These are phyloP conservation scores for Sebastes iracundus DNA, from an alignment of 2,797 vertebrate species.

Conservation along the genomic window DNA sequence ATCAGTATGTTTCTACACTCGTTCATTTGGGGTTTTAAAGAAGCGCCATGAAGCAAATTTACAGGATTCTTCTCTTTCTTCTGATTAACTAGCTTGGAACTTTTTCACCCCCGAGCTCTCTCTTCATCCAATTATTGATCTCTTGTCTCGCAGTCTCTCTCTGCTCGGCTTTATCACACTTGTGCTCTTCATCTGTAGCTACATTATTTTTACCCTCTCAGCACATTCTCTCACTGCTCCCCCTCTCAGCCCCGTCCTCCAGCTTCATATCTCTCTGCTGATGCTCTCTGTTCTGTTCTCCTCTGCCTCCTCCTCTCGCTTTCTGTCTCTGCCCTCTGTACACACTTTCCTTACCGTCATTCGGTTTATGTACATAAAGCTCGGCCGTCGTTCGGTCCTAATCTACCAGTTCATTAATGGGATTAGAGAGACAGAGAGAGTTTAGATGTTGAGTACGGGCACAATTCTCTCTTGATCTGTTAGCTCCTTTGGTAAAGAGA, in stretches of 20 bases:
- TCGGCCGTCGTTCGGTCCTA: neutral
- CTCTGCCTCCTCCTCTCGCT: neutral
- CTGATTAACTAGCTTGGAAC: neutral
- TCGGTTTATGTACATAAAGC: neutral
- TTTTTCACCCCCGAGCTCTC: neutral
- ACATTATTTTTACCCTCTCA: constrained; percentile 11
- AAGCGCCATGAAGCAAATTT: neutral
- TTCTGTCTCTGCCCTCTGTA: neutral
- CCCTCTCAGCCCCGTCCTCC: neutral
- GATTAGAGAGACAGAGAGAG: constrained; percentile 21
- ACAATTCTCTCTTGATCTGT: constrained; percentile 13
- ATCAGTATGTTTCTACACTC: neutral
- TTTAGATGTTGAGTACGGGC: constrained; percentile 12
- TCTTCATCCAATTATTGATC: constrained; percentile 29
- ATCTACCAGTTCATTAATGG: constrained; percentile 50
- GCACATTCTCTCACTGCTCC: neutral
- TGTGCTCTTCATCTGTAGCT: neutral
- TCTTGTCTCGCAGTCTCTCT: neutral
- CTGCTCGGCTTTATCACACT: neutral
- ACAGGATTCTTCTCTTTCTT: neutral
- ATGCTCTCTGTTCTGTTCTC: neutral
- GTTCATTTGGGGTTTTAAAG: neutral
- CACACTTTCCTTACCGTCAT: neutral
- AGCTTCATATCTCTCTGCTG: neutral
- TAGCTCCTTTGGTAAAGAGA: constrained; percentile 9